A percentile compares a stretch with the other conserved stretches of the same genome.
These are phyloP conservation scores for Vanessa tameamea DNA, from an alignment of 1,140 invertebrate genomes.

Conservation along the genomic window DNA sequence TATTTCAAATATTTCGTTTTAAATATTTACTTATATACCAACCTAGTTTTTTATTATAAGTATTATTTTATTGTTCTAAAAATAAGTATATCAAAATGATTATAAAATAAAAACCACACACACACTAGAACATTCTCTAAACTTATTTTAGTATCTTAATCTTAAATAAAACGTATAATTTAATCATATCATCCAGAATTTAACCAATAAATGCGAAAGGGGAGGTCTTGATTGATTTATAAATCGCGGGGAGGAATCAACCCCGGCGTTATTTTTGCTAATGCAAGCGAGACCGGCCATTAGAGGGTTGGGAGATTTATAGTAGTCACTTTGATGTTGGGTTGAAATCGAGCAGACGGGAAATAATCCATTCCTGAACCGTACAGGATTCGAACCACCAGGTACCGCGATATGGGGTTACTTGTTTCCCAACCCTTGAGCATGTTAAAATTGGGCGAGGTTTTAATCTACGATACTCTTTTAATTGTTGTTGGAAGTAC, in stretches of 20 bases:
- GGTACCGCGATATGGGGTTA: not conserved
- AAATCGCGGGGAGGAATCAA: conserved; percentile 50
- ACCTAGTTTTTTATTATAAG: no score
- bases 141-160: not conserved
- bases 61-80: no score
- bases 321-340: conserved; percentile 9
- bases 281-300: conserved; percentile 64
- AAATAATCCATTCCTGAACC: not conserved
- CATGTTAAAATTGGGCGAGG: no score
- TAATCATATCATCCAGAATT: conserved; percentile 37
- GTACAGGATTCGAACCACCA: not conserved
- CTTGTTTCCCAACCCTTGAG: no score
- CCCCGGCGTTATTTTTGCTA: conserved; percentile 65
- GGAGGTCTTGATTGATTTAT: conserved; percentile 63
- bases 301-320: conserved; percentile 68
- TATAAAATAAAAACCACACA: no score
- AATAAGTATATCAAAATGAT: no score
- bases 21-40: no score
- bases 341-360: conserved; percentile 9
- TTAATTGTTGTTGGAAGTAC: no score
- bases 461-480: no score
- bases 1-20: no score
- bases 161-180: conserved; percentile 14
- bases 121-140: no score
- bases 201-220: conserved; percentile 56